These are phyloP conservation scores for Coronaproctus castanopsis DNA, from an alignment of 2,888 invertebrate species.

Conservation along the genomic window DNA sequence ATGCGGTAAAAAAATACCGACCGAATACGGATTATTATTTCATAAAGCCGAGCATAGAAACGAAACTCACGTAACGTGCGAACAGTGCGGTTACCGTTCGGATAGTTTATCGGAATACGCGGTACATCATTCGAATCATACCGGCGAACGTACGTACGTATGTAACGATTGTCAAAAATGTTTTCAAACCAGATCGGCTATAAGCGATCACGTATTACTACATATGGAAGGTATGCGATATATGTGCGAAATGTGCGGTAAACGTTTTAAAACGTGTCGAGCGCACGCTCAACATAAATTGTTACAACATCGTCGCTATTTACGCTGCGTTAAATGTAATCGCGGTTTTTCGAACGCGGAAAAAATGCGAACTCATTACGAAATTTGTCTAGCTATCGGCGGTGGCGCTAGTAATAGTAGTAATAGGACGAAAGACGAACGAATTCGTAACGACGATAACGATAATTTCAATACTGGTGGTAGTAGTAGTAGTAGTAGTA, in stretches of 20 bases:
- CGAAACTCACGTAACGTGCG: conserved; percentile 3
- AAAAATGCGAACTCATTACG: conserved; percentile 7
- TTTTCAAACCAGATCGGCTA: conserved; percentile 10
- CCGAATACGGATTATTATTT: conserved; percentile 6
- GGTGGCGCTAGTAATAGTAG: too few species aligned
- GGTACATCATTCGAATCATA: conserved; percentile 8
- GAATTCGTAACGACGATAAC: not conserved
- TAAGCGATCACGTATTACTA: conserved; percentile 11
- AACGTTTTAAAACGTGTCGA: conserved; percentile 10
- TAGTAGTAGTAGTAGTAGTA: too few species aligned
- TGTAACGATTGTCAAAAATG: conserved; percentile 12
- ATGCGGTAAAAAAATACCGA: conserved; percentile 10
- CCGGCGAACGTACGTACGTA: conserved; percentile 10
- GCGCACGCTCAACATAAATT: conserved; percentile 11
- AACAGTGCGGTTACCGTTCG: conserved; percentile 8
- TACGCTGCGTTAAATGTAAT: conserved; percentile 9
- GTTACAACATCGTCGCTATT: conserved; percentile 11
- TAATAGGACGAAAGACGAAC: not conserved
- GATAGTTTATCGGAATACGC: conserved; percentile 5
- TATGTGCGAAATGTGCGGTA: conserved; percentile 13
- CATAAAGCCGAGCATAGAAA: conserved; percentile 10
- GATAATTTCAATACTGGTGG: too few species aligned
- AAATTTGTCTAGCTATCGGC: conserved; percentile 8
- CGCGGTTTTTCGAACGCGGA: conserved; percentile 10
- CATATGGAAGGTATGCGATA: conserved; percentile 12